Evolutionary conservation across 2,797 vertebrate species (phyloP).

Genomic region (Urosaurus nigricauda): DNA sequence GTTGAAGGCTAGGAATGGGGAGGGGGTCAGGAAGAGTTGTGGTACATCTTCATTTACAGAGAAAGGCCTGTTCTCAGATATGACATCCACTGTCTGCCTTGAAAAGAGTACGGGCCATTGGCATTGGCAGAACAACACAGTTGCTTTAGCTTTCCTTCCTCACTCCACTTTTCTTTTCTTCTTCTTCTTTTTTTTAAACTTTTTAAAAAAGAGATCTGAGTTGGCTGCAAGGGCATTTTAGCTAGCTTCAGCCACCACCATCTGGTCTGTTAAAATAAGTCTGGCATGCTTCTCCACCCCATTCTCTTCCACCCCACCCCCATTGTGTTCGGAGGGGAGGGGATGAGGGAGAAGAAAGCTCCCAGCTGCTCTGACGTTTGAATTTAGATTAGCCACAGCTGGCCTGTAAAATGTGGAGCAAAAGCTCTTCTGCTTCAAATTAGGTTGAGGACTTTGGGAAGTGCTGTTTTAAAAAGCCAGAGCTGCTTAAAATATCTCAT

Average conservation of each 20-base stretch:
- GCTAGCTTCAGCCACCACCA: constrained; percentile 72
- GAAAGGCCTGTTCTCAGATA: background rate
- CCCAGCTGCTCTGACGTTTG: constrained; percentile 76
- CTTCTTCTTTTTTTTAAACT: background rate
- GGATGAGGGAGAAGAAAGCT: constrained; percentile 55
- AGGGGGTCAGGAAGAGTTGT: background rate
- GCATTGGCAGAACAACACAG: background rate
- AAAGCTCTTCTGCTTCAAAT: constrained; percentile 76
- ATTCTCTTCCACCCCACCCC: constrained; percentile 16
- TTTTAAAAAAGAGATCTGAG: constrained; percentile 6
- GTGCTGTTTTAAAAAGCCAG: constrained; percentile 67
- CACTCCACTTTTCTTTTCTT: background rate
- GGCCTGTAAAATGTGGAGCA: constrained; percentile 73
- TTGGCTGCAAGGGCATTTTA: constrained; percentile 70
- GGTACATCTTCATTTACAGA: constrained; percentile 2
- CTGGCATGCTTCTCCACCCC: constrained; percentile 55
- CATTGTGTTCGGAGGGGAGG: constrained; percentile 25
- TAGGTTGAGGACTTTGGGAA: constrained; percentile 67
- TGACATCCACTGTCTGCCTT: constrained; percentile 8
- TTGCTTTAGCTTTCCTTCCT: constrained; percentile 28
- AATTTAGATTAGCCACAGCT: constrained; percentile 76
- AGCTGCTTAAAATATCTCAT: background rate
- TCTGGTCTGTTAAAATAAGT: constrained; percentile 76
- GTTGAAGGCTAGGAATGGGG: background rate
- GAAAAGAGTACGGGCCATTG: background rate